Evolutionary conservation across 1,140 invertebrate genomes (phyloP).

Genomic region (Bathynomus jamesi): DNA sequence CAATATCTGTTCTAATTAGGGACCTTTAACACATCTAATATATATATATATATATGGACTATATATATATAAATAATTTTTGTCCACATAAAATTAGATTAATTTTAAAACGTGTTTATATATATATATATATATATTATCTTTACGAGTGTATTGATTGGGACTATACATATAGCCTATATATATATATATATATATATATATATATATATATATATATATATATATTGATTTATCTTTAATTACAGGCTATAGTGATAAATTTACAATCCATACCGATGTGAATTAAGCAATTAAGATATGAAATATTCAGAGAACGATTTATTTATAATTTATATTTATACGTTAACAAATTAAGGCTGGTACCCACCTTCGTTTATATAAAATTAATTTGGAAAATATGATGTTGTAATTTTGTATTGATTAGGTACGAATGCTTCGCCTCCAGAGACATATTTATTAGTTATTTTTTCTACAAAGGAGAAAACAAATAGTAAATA

Average conservation of each 20-base stretch:
- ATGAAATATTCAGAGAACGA: neutral
- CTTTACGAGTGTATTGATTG: neutral
- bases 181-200: neutral
- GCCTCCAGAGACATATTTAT: no score
- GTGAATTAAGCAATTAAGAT: neutral
- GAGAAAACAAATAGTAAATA: constrained; percentile 1
- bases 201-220: constrained; percentile 11
- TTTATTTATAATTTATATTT: neutral
- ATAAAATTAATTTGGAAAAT: neutral
- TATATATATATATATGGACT: neutral
- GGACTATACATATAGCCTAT: neutral
- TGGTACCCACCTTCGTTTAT: neutral
- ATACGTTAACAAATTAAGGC: neutral
- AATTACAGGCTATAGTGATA: neutral
- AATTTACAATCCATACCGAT: neutral
- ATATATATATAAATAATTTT: neutral
- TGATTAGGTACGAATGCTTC: no score
- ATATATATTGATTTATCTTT: constrained; percentile 4
- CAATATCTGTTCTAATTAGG: no score
- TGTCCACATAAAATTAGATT: neutral
- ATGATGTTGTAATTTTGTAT: neutral
- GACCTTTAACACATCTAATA: no score
- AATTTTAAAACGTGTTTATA: neutral
- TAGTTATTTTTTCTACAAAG: neutral
- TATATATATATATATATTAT: constrained; percentile 5